Evolutionary conservation across 2,113 vertebrate genomes (phyloP).

Genomic region (Taxidea taxus): DNA sequence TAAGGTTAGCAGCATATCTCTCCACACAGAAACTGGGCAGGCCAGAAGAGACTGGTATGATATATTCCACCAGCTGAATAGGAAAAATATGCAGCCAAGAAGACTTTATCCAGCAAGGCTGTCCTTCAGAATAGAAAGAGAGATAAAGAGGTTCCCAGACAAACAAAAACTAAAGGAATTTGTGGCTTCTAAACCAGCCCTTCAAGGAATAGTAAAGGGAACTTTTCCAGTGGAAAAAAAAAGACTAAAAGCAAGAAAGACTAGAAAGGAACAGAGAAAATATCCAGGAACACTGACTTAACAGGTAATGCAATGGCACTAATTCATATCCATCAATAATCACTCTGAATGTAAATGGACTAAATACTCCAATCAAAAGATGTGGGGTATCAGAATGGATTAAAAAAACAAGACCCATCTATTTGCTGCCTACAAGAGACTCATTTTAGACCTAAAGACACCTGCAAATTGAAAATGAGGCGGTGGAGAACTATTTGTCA

Average conservation of each 20-base stretch:
- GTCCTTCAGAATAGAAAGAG: too few species aligned
- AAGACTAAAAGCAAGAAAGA: neutral
- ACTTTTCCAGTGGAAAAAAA: neutral
- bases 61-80: neutral
- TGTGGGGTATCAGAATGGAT: too few species aligned
- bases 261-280: neutral
- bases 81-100: neutral
- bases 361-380: too few species aligned
- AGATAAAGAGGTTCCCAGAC: too few species aligned
- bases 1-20: neutral
- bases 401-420: too few species aligned
- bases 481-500: too few species aligned
- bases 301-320: neutral
- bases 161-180: neutral
- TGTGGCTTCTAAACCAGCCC: neutral
- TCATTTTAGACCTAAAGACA: too few species aligned
- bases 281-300: neutral
- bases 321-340: too few species aligned
- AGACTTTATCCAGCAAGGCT: too few species aligned
- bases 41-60: neutral
- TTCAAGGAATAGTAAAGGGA: neutral
- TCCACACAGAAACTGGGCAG: neutral
- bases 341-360: too few species aligned
- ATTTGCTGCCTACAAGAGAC: too few species aligned
- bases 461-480: too few species aligned